Conservation (phyloP, 1,140 invertebrate genomes). For the Euura saliciscinereae region DNA sequence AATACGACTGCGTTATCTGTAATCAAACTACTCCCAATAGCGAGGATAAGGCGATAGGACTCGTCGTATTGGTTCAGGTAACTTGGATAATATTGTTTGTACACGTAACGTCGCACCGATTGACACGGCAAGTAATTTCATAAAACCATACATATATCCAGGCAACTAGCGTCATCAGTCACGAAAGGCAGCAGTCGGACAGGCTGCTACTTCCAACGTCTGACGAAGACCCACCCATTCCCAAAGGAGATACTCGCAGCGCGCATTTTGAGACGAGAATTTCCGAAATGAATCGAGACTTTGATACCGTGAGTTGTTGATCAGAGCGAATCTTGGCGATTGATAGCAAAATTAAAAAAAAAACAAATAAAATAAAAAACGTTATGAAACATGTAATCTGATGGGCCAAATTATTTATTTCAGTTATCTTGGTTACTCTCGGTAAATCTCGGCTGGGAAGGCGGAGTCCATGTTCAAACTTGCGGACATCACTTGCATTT, state of each 20-base stretch:
- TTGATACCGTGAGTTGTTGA: constrained; percentile 68
- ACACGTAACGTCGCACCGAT: not conserved
- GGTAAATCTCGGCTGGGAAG: constrained; percentile 89
- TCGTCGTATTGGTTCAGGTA: constrained; percentile 87
- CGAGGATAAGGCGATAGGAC: constrained; percentile 85
- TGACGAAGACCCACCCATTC: constrained; percentile 64
- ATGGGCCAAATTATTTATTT: constrained; percentile 23
- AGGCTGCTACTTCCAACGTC: constrained; percentile 69
- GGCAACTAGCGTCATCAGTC: constrained; percentile 82
- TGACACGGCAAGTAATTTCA: not conserved
- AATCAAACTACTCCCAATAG: constrained; percentile 87
- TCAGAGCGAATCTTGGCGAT: not conserved
- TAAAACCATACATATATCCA: constrained; percentile 48
- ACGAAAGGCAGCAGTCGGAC: constrained; percentile 69
- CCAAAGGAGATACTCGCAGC: constrained; percentile 66
- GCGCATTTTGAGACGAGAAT: constrained; percentile 72
- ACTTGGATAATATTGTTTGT: constrained; percentile 23
- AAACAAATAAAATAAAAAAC: not conserved
- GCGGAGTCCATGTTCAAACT: constrained; percentile 93
- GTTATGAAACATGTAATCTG: constrained; percentile 17
- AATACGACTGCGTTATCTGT: constrained; percentile 97
- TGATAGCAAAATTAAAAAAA: constrained; percentile 16
- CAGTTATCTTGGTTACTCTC: constrained; percentile 83
- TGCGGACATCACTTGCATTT: constrained; percentile 96
- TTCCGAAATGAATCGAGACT: constrained; percentile 74